These are phyloP conservation scores for Calypte anna DNA, from an alignment of 2,113 vertebrate species.

Conservation along the genomic window DNA sequence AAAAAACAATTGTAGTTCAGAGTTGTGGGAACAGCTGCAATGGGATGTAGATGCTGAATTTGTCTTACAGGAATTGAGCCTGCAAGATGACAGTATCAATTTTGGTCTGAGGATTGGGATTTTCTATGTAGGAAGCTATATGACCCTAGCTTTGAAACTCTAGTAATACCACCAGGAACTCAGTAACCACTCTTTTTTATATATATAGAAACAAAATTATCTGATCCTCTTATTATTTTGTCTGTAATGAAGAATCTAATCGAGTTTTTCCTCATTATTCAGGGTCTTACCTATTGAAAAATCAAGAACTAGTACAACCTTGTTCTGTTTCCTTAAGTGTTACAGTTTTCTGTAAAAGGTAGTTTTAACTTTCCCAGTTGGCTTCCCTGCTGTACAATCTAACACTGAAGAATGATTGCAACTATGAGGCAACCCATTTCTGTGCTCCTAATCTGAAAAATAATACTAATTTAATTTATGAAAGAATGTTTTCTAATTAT, in stretches of 20 bases:
- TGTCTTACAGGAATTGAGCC: not conserved
- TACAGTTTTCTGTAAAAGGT: not conserved
- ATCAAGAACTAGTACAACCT: not conserved
- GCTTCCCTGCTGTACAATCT: not conserved
- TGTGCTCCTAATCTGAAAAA: conserved; percentile 1
- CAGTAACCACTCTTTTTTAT: not conserved
- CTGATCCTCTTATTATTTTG: not conserved
- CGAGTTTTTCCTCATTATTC: not conserved
- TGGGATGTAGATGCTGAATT: not conserved
- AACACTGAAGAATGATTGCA: not conserved
- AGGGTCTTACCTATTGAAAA: not conserved
- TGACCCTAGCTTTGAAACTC: not conserved
- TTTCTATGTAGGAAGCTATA: not conserved
- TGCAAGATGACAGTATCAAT: not conserved
- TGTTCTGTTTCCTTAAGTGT: not conserved
- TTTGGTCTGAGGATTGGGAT: not conserved
- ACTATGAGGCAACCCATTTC: not conserved
- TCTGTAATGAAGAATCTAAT: not conserved
- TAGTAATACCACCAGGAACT: not conserved
- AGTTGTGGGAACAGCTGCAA: not conserved
- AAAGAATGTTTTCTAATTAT: not conserved
- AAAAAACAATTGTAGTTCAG: not conserved
- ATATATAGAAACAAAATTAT: not conserved
- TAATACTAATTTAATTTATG: not conserved
- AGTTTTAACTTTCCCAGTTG: not conserved